Conservation (phyloP, 2,113 vertebrate species). For the Aptenodytes patagonicus region DNA sequence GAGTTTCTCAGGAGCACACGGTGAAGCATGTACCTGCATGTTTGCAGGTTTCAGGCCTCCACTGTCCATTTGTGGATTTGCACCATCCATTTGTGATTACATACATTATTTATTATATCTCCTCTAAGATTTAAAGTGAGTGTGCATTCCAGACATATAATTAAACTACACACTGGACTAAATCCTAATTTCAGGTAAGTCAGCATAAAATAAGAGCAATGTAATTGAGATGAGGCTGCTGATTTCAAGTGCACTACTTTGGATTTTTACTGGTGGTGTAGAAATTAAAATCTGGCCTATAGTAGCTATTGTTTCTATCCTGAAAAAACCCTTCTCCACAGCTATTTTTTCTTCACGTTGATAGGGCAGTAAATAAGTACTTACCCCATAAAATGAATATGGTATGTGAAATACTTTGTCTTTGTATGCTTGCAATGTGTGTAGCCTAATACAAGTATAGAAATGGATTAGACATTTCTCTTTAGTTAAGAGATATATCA, state of each 20-base stretch:
- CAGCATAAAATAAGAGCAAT: not conserved
- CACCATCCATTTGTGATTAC: not conserved
- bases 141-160: not conserved
- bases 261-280: not conserved
- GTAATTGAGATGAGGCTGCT: not conserved
- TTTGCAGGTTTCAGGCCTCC: not conserved
- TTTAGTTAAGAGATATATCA: slow-evolving; percentile 77
- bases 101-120: not conserved
- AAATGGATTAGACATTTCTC: slow-evolving; percentile 74
- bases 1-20: not conserved
- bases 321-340: not conserved
- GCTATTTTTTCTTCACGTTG: not conserved
- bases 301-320: not conserved
- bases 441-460: slow-evolving; percentile 44
- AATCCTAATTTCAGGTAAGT: not conserved
- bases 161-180: not conserved
- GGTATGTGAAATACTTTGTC: not conserved
- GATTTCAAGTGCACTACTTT: not conserved
- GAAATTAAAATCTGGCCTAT: slow-evolving; percentile 26
- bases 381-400: slow-evolving; percentile 27
- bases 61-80: not conserved
- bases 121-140: not conserved
- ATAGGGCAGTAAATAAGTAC: slow-evolving; percentile 35
- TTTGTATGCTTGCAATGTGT: slow-evolving; percentile 45
- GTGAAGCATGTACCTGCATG: not conserved